Conservation (phyloP, 2,888 invertebrate genomes). For the Tenthredo notha region DNA sequence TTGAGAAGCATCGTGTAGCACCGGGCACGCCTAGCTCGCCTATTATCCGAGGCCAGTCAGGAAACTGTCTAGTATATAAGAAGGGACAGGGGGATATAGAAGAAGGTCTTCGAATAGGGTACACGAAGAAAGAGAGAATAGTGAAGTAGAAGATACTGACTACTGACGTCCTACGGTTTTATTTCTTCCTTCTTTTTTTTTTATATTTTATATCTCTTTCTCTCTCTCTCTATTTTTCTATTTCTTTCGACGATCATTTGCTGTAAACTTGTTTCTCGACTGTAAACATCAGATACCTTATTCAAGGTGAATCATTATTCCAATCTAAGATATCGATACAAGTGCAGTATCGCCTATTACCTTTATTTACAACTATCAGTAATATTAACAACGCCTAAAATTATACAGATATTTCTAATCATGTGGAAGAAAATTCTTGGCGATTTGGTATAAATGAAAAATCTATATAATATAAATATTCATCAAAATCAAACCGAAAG, state of each 20-base stretch:
- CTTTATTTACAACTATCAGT: background rate
- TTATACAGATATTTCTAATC: background rate
- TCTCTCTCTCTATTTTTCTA: background rate
- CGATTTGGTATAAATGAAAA: background rate
- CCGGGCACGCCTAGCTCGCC: constrained; percentile 36
- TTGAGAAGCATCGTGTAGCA: constrained; percentile 20
- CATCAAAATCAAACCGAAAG: background rate
- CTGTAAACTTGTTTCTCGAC: background rate
- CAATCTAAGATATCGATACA: background rate
- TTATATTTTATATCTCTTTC: too few relatives aligned
- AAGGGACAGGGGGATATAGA: background rate
- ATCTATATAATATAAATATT: background rate
- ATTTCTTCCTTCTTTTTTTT: background rate
- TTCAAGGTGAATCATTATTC: background rate
- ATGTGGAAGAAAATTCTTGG: too few relatives aligned
- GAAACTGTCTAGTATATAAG: background rate
- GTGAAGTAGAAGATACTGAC: background rate
- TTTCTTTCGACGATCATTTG: background rate
- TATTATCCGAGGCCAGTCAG: constrained; percentile 21
- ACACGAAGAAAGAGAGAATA: background rate
- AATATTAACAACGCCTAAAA: background rate
- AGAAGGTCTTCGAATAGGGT: constrained; percentile 4
- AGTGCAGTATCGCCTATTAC: background rate
- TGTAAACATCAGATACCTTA: background rate
- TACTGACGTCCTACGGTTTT: background rate